Base-by-base conservation (phyloP, 2,797 vertebrate genomes). In the Pangasius djambal region DNA sequence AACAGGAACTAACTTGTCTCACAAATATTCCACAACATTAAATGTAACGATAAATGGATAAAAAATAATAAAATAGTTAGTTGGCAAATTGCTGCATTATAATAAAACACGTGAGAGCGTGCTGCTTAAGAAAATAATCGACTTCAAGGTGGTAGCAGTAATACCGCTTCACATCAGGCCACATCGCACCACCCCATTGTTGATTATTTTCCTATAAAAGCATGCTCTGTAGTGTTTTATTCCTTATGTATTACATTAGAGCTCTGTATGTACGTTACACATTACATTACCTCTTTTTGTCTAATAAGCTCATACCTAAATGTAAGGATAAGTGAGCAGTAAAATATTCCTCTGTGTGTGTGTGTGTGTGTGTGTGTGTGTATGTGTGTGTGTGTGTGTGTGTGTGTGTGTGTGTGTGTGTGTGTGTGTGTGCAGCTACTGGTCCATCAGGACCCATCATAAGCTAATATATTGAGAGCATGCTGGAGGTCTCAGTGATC, bases 371-470 rank as follows among this genome's bases (percentile, higher is more conserved):
- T 74, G 70, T n/a, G n/a, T n/a, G n/a, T n/a, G n/a, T n/a, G n/a
- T n/a, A n/a, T n/a, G n/a, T n/a, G n/a, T n/a, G n/a, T n/a, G n/a
- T 74, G 70, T 74, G 37, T 74, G 70, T 74, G 70, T 44, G 37
- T 74, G 67, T 37, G 69, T 44, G n/a, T 69, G 67, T 74, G 7
- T 48, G 72, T 28, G 72, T 28, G 22, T 48, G 72, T 44, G 44
- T 50, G 74, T n/a, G 44, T 77, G 74, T n/a, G 12, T 78, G 28
- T 78, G 48, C 6, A n/a, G 44, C 6, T 52, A 78, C 15, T 55
- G 48, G 6, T 52, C 52, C 28, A 81, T 57, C 78, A 81, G 52
- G n/a, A 34, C 50, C 31, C 2, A 9, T 81, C 55, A 31, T 81
- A 81, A 81, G 37, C 52, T 20, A 34, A 55, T 79, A 81, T 81